Conservation (phyloP, 35 echinoderm and acorn worm genomes). For the Chiridota heheva region DNA sequence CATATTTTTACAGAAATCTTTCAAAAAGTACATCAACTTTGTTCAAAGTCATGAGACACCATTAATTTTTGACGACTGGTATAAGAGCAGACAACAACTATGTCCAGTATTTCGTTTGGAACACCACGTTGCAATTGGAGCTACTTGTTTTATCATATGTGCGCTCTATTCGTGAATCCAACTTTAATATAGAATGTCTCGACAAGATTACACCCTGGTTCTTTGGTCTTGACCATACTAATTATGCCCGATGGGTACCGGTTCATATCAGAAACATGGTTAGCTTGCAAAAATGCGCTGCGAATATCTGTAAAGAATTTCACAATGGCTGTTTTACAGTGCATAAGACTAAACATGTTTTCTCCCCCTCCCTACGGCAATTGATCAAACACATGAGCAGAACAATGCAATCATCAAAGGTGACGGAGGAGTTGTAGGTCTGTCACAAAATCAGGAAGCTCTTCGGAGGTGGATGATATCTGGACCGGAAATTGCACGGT, state of each 20-base stretch:
- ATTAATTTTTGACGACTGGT: too few relatives aligned
- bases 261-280: conserved; percentile 47
- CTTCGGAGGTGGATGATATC: conserved; percentile 69
- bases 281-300: conserved; percentile 25
- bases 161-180: too few relatives aligned
- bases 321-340: conserved; percentile 39
- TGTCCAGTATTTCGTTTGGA: conserved; percentile 40
- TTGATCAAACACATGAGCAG: conserved; percentile 75
- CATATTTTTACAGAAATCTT: conserved; percentile 12
- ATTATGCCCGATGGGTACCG: conserved; percentile 44
- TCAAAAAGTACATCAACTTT: not conserved
- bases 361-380: conserved; percentile 59
- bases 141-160: too few relatives aligned
- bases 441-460: conserved; percentile 64
- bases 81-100: not conserved
- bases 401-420: conserved; percentile 71
- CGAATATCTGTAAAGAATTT: conserved; percentile 52
- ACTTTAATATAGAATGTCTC: not conserved
- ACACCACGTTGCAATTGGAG: conserved; percentile 30
- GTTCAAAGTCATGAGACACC: too few relatives aligned
- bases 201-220: too few relatives aligned
- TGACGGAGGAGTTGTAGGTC: conserved; percentile 50
- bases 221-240: conserved; percentile 51
- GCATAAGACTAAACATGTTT: conserved; percentile 41
- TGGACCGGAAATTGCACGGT: conserved; percentile 60